These are phyloP conservation scores for Cryptocephalus moraei DNA, from an alignment of 2,888 invertebrate species.

Conservation along the genomic window DNA sequence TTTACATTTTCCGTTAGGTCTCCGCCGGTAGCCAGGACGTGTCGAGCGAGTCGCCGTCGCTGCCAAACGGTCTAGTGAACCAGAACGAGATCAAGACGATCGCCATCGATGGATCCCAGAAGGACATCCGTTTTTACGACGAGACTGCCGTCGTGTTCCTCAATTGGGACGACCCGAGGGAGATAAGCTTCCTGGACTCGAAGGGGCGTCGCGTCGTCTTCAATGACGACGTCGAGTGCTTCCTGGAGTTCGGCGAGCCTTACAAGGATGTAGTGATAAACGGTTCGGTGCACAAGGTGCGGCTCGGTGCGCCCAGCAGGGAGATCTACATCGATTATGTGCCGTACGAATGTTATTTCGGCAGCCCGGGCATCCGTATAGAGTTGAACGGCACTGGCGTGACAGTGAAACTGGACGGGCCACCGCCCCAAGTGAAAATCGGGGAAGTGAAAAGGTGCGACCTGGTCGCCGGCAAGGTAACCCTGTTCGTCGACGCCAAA, in stretches of 20 bases:
- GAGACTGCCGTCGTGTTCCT: constrained; percentile 76
- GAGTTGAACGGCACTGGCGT: constrained; percentile 70
- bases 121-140: constrained; percentile 80
- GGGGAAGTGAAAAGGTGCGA: constrained; percentile 68
- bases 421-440: constrained; percentile 89
- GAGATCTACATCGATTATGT: constrained; percentile 83
- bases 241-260: constrained; percentile 53
- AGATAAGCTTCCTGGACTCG: constrained; percentile 70
- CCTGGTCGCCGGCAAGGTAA: constrained; percentile 75
- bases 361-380: constrained; percentile 73
- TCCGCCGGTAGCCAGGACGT: constrained; percentile 15
- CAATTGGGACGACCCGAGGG: constrained; percentile 76
- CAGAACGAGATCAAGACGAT: constrained; percentile 69
- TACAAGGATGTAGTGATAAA: constrained; percentile 66
- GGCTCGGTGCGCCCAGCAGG: constrained; percentile 84
- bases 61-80: constrained; percentile 34
- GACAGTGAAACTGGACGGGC: constrained; percentile 75
- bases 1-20: no score
- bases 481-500: constrained; percentile 71
- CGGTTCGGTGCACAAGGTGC: constrained; percentile 64
- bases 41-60: constrained; percentile 1
- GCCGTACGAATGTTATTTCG: constrained; percentile 89
- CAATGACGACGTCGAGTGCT: constrained; percentile 63
- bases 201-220: constrained; percentile 58
- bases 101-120: constrained; percentile 67